Conservation (phyloP, 2,888 invertebrate species). For the Osedax frankpressi region DNA sequence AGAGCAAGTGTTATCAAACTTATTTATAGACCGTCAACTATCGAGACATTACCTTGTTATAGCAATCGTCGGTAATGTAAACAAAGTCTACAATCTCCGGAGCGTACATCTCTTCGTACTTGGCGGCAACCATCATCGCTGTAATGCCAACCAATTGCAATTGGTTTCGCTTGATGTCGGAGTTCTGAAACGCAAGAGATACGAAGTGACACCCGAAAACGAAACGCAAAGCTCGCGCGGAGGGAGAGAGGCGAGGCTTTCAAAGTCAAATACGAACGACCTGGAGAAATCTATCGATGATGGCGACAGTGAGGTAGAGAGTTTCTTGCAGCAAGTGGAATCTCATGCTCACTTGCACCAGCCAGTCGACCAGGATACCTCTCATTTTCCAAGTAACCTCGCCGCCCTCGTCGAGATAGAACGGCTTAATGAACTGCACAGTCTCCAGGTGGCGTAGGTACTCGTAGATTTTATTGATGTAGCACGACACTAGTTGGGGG, state of each 20-base stretch:
- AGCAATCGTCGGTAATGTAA: conserved; percentile 77
- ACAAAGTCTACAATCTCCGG: conserved; percentile 78
- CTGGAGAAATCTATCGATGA: conserved; percentile 79
- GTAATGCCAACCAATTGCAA: conserved; percentile 79
- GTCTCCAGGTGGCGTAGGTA: conserved; percentile 67
- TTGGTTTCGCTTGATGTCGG: conserved; percentile 50
- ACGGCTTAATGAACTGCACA: conserved; percentile 55
- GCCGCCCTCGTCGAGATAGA: conserved; percentile 57
- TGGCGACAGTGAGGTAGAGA: conserved; percentile 70
- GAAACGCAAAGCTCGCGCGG: too few species aligned
- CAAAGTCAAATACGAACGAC: conserved; percentile 41
- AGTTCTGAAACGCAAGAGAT: background rate
- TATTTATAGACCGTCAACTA: too few species aligned
- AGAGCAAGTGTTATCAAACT: too few species aligned
- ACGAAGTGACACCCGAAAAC: too few species aligned
- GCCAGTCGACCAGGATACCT: conserved; percentile 77
- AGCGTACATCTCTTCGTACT: conserved; percentile 84
- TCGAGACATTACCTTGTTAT: conserved; percentile 55
- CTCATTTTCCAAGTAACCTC: conserved; percentile 71
- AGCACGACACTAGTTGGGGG: conserved; percentile 66
- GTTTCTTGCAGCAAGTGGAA: conserved; percentile 77
- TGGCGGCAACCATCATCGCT: conserved; percentile 76
- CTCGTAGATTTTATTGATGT: conserved; percentile 74
- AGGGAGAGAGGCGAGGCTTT: too few species aligned
- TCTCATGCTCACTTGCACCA: conserved; percentile 76